Conservation (phyloP, 2,113 vertebrate species). For the Zapus hudsonius region DNA sequence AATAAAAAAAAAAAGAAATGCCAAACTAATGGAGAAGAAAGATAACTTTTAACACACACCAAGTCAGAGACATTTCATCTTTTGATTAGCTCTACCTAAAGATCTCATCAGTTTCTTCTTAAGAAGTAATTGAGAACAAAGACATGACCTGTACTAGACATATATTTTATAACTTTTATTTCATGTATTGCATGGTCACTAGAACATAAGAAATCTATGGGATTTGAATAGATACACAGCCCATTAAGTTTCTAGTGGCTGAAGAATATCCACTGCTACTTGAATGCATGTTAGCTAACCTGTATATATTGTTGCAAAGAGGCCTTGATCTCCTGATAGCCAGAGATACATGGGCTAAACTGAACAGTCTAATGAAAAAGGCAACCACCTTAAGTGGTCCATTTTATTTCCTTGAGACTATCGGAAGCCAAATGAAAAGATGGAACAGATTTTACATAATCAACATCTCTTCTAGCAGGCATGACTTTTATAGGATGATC, state of each 20-base stretch:
- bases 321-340: not conserved
- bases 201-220: slow-evolving; percentile 5
- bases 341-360: not conserved
- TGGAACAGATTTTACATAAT: not conserved
- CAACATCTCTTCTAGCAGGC: not conserved
- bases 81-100: slow-evolving; percentile 6
- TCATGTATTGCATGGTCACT: not conserved
- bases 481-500: not conserved
- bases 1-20: no score
- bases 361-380: slow-evolving; percentile 15
- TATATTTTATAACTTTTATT: slow-evolving; percentile 5
- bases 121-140: not conserved
- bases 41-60: not conserved
- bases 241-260: not conserved
- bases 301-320: not conserved
- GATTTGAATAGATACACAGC: not conserved
- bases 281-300: not conserved
- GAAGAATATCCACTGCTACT: not conserved
- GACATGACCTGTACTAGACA: not conserved
- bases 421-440: not conserved
- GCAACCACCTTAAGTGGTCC: not conserved
- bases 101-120: not conserved
- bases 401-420: not conserved
- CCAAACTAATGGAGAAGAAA: not conserved
- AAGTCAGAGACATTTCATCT: not conserved